These are phyloP conservation scores for Virgularia gustaviana DNA, from an alignment of 92 coral and sea anemone species.

Conservation along the genomic window DNA sequence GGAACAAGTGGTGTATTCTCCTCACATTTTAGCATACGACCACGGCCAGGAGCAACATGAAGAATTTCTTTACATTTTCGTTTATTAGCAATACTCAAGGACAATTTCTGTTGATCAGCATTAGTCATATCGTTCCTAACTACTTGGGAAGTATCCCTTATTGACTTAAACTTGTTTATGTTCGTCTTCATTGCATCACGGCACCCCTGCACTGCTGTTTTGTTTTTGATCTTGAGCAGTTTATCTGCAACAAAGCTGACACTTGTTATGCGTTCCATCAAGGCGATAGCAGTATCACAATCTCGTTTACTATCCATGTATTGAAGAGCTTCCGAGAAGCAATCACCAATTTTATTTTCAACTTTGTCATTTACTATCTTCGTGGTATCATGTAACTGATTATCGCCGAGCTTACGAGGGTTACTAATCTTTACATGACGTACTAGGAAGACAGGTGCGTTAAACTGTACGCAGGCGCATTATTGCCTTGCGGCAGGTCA, in stretches of 20 bases:
- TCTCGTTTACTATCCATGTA: constrained; percentile 1
- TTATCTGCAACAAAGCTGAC: background rate
- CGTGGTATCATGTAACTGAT: too few relatives aligned
- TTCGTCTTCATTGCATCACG: background rate
- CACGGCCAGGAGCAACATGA: background rate
- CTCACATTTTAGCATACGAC: background rate
- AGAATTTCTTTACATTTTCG: background rate
- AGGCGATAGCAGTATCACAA: constrained; percentile 10
- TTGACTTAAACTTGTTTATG: background rate
- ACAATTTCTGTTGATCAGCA: background rate
- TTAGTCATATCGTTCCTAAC: background rate
- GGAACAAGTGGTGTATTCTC: background rate
- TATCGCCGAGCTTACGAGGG: too few relatives aligned
- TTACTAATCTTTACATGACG: too few relatives aligned
- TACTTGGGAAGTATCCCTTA: background rate
- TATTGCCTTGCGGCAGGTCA: too few relatives aligned
- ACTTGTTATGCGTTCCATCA: constrained; percentile 2
- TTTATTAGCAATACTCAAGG: background rate
- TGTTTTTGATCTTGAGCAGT: background rate
- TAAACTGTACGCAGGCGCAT: too few relatives aligned
- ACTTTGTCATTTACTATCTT: constrained; percentile 31
- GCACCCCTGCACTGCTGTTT: background rate
- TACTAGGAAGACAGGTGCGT: too few relatives aligned
- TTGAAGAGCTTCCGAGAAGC: background rate
- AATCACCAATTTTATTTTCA: constrained; percentile 33